A percentile compares a stretch with the other conserved stretches of the same genome.
Evolutionary conservation across 1,140 invertebrate genomes (phyloP).

Genomic region (Caerostris extrusa): DNA sequence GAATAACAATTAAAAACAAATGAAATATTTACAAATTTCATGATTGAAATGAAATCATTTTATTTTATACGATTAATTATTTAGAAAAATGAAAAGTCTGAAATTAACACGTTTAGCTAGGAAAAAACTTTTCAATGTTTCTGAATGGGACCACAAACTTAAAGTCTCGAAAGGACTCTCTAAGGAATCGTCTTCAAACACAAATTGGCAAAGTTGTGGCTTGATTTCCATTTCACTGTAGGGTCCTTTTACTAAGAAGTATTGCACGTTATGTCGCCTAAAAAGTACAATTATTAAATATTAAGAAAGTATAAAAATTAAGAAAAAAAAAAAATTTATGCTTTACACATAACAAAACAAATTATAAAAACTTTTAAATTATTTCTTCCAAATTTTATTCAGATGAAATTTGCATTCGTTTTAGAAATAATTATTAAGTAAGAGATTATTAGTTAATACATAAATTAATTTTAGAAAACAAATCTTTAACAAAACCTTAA

Average conservation of each 20-base stretch:
- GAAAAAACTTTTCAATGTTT: constrained; percentile 29
- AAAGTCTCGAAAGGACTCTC: constrained; percentile 16
- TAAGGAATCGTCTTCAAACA: constrained; percentile 10
- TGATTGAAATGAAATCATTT: background rate
- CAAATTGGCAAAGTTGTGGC: constrained; percentile 48
- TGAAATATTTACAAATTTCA: background rate
- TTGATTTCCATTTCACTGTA: constrained; percentile 68
- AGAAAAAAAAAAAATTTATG: background rate
- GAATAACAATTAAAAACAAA: background rate
- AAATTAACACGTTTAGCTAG: constrained; percentile 39
- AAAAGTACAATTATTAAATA: constrained; percentile 16
- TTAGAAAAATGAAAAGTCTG: constrained; percentile 60
- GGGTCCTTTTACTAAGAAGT: constrained; percentile 60
- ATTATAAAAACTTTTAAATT: background rate
- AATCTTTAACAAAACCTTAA: no score
- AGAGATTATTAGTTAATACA: no score
- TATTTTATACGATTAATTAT: background rate
- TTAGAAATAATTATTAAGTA: background rate
- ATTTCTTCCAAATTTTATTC: background rate
- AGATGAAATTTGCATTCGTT: background rate
- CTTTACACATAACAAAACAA: no score
- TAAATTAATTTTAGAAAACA: no score
- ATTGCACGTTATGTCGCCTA: constrained; percentile 11
- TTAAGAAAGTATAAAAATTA: background rate
- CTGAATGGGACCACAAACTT: constrained; percentile 20